Evolutionary conservation across 2,113 vertebrate species (phyloP).

Genomic region (Apteryx owenii): DNA sequence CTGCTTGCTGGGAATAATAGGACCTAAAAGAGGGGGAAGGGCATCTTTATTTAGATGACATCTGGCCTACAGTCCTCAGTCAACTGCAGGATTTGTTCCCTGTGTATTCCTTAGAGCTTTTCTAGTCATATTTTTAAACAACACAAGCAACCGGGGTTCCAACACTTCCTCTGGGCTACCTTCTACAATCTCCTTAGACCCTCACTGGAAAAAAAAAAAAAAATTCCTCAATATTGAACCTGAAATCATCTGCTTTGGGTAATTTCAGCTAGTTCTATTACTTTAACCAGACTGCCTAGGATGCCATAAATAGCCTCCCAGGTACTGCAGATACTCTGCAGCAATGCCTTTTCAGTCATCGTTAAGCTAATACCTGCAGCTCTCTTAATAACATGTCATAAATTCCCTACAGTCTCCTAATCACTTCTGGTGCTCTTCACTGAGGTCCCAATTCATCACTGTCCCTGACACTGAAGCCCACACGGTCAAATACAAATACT

Average conservation of each 20-base stretch:
- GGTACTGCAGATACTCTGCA: background rate
- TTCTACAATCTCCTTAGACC: background rate
- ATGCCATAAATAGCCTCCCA: background rate
- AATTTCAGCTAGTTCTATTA: background rate
- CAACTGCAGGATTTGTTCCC: background rate
- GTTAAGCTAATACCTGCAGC: background rate
- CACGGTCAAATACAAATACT: background rate
- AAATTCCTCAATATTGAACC: background rate
- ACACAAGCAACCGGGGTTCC: background rate
- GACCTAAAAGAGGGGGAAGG: background rate
- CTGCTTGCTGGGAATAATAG: background rate
- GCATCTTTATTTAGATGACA: background rate
- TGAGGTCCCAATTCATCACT: slow-evolving; percentile 1
- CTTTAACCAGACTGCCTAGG: background rate
- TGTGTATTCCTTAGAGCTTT: background rate
- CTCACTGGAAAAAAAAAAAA: slow-evolving; percentile 6
- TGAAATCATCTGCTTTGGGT: background rate
- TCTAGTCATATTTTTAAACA: background rate
- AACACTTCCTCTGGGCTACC: background rate
- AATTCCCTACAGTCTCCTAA: background rate
- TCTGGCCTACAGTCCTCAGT: background rate
- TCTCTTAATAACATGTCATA: background rate
- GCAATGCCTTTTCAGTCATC: background rate
- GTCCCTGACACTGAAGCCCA: background rate
- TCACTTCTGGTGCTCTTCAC: slow-evolving; percentile 4